Evolutionary conservation across 2,888 invertebrate species (phyloP), one percentile per base, ranked within the genome.

Genomic region (Lasioglossum zephyrum): DNA sequence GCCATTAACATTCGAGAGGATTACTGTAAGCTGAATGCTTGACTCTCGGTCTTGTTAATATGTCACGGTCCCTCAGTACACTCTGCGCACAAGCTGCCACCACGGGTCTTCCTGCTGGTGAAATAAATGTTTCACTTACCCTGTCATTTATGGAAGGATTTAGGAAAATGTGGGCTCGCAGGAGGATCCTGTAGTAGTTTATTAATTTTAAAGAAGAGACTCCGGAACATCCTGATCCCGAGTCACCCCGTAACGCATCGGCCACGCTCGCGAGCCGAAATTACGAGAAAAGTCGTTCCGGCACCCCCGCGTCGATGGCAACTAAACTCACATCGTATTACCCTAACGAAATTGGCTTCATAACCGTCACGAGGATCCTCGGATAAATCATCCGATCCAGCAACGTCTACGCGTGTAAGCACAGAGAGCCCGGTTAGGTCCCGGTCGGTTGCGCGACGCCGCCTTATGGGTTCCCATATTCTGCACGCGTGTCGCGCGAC

Each of bases 401-500:
- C 6, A 72, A 47, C 82, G 87, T 79, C 82, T 84, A 85, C 73
- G 80, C 83, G 81, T 81, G 84, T 66, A 79, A 79, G 84, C 89
- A 89, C 82, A 11, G 82, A 84, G 81, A 76, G 81, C 79, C 70
- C 73, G 66, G 39, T 47, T 70, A 81, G 84, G 72, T 87, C 79
- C 76, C 83, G 76, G 82, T 85, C 85, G 69, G 60, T 47, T 57
- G 80, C 76, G 74, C 78, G 84, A 66, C 69, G 69, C 39, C 82
- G 73, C 76, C 89, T 91, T 90, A 87, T 82, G 87, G 81, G 79
- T 47, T 76, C 86, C 87, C 87, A 90, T 91, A 90, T 90, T 87
- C 91, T 63, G 86, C 85, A 88, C 87, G 89, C 91, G 90, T 88
- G 87, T 89, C 87, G 87, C 75, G 76, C 87, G 84, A 86, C 85